These are phyloP conservation scores for Spheniscus humboldti DNA, from an alignment of 2,797 vertebrate genomes.

Conservation along the genomic window DNA sequence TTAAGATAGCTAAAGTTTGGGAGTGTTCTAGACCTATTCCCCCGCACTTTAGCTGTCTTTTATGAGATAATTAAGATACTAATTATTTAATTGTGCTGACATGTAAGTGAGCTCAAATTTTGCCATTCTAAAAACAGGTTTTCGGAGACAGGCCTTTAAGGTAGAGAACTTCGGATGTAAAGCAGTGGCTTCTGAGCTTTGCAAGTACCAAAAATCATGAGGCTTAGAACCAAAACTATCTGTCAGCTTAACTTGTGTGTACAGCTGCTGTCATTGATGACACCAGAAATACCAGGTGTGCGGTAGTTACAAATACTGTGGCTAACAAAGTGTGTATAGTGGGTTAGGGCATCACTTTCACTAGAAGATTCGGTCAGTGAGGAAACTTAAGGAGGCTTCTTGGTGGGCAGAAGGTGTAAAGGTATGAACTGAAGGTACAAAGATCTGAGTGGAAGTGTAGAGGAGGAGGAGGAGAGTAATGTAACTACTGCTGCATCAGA, in stretches of 20 bases:
- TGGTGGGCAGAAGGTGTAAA: not conserved
- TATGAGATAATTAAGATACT: too few relatives aligned
- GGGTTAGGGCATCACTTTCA: not conserved
- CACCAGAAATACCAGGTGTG: not conserved
- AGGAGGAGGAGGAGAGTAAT: not conserved
- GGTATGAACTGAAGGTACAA: not conserved
- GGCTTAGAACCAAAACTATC: not conserved
- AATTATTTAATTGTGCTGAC: not conserved
- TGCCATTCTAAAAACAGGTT: fast-evolving
- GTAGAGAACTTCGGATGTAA: not conserved
- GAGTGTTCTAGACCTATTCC: too few relatives aligned
- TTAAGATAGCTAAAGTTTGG: not conserved
- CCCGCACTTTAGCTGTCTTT: fast-evolving
- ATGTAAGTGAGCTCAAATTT: not conserved
- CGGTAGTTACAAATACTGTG: not conserved
- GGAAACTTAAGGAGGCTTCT: not conserved
- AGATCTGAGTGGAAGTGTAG: not conserved
- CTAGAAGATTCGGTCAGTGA: fast-evolving
- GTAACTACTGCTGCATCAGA: not conserved
- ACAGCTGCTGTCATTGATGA: not conserved
- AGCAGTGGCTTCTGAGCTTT: not conserved
- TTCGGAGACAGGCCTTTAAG: not conserved
- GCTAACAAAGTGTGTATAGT: fast-evolving
- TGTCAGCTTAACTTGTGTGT: not conserved
- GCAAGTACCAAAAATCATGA: fast-evolving